Conservation (phyloP, 2,797 vertebrate genomes). For the Megalops cyprinoides region DNA sequence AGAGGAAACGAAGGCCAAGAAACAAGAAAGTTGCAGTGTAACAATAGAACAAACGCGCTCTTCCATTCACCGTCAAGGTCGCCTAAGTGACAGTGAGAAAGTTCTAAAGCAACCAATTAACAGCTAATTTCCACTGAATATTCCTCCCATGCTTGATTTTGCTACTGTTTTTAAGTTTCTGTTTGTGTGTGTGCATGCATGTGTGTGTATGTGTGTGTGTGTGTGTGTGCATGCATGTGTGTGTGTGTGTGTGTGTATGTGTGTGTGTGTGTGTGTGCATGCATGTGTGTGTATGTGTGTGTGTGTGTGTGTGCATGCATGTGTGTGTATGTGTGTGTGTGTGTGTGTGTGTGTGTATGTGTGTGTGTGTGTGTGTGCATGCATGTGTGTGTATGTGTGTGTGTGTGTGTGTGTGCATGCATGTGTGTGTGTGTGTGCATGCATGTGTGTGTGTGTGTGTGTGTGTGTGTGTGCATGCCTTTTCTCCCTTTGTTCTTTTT, state of each 20-base stretch:
- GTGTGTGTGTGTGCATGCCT: neutral
- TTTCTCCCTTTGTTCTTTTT: constrained; percentile 18
- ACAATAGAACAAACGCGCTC: constrained; percentile 26
- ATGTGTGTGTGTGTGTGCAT: neutral
- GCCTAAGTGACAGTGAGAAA: constrained; percentile 23
- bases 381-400: too few relatives aligned
- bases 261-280: neutral
- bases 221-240: neutral
- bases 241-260: too few relatives aligned
- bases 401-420: neutral
- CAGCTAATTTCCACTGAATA: constrained; percentile 40
- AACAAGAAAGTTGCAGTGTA: constrained; percentile 15
- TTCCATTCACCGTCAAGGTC: constrained; percentile 39
- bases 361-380: neutral
- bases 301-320: neutral
- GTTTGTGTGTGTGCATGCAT: too few relatives aligned
- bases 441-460: neutral
- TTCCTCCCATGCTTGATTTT: constrained; percentile 36
- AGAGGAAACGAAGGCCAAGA: neutral
- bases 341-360: too few relatives aligned
- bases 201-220: neutral
- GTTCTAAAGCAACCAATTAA: constrained; percentile 35
- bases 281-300: too few relatives aligned
- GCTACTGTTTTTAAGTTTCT: too few relatives aligned
- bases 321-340: neutral